These are phyloP conservation scores for Penaeus vannamei DNA, from an alignment of 1,140 invertebrate genomes.

Conservation along the genomic window DNA sequence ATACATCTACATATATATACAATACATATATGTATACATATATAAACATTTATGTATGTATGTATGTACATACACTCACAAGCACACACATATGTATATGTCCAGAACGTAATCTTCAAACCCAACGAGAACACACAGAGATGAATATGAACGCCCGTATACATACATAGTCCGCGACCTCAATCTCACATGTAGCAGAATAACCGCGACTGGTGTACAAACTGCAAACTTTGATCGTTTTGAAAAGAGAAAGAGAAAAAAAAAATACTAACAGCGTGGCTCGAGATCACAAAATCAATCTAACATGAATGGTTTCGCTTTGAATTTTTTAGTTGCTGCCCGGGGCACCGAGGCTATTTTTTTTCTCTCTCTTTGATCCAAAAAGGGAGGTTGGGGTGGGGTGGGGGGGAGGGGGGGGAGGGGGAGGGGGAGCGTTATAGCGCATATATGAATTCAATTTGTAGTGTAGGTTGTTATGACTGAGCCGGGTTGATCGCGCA, in stretches of 20 bases:
- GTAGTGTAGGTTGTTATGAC: constrained; percentile 12
- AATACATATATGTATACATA: not conserved
- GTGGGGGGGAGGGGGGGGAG: too few species aligned
- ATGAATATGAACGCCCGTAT: too few species aligned
- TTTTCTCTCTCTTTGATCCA: too few species aligned
- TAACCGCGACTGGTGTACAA: too few species aligned
- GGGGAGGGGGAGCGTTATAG: constrained; percentile 2
- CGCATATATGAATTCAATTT: constrained; percentile 46
- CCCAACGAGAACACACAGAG: too few species aligned
- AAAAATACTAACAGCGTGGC: not conserved
- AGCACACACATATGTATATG: too few species aligned
- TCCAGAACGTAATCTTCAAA: too few species aligned
- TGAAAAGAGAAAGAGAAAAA: not conserved
- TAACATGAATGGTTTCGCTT: constrained; percentile 13
- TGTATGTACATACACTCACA: not conserved
- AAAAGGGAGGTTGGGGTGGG: too few species aligned
- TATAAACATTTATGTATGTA: constrained; percentile 1
- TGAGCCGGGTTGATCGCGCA: constrained; percentile 16
- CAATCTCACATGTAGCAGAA: too few species aligned
- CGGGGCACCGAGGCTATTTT: not conserved
- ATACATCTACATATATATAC: not conserved
- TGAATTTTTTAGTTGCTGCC: not conserved
- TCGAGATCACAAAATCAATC: constrained; percentile 41
- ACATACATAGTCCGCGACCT: too few species aligned
- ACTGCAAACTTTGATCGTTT: not conserved